phyloP scores from a whole-genome alignment of 2,797 vertebrate genomes.

The Ibycter americanus region DNA sequence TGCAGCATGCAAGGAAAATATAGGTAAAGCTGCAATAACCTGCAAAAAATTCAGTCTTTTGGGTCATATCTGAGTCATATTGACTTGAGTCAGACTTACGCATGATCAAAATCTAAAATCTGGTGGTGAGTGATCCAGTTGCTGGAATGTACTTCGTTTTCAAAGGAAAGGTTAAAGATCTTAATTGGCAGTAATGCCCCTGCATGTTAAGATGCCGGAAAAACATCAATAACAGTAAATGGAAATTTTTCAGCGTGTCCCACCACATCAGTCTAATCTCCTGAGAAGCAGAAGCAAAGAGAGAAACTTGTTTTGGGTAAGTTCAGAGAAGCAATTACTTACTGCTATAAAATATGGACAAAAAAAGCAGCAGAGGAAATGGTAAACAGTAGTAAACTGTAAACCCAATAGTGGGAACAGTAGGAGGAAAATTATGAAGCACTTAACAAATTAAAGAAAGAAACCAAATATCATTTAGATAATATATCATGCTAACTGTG shows the following conservation, averaged over 20 bases:
- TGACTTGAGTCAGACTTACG: background rate
- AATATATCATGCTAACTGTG: background rate
- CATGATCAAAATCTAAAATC: background rate
- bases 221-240: background rate
- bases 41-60: background rate
- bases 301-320: background rate
- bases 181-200: background rate
- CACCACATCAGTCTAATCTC: background rate
- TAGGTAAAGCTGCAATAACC: background rate
- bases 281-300: background rate
- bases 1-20: background rate
- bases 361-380: background rate
- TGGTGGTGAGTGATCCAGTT: background rate
- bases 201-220: background rate
- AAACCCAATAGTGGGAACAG: background rate
- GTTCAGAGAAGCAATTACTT: background rate
- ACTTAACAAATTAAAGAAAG: conserved; percentile 11
- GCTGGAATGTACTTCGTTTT: background rate
- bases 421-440: background rate
- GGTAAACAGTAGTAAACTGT: background rate
- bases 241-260: background rate
- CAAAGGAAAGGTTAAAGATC: background rate
- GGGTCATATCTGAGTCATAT: background rate
- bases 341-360: background rate
- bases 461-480: background rate